Percentiles rank a stretch among this genome's conserved stretches.
phyloP scores from a whole-genome alignment of 2,797 vertebrate species.

The Enteromius thamalakanensis region DNA sequence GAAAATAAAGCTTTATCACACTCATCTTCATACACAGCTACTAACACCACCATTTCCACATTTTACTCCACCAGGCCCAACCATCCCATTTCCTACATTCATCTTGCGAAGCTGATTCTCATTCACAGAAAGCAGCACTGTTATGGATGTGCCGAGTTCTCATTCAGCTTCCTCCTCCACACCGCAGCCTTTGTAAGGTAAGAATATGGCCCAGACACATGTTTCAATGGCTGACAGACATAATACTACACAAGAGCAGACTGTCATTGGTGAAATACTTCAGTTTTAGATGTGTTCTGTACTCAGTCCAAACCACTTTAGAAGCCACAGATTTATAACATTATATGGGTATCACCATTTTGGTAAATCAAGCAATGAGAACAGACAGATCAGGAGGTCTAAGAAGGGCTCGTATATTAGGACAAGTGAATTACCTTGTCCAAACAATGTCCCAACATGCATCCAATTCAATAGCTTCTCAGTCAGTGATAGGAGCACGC shows the following conservation, averaged over 20 bases:
- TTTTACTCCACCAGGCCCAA: background rate
- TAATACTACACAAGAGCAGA: conserved; percentile 46
- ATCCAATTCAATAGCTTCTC: conserved; percentile 47
- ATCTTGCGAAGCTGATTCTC: background rate
- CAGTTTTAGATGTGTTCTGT: conserved; percentile 49
- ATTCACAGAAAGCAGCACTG: conserved; percentile 5
- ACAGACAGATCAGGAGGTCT: conserved; percentile 50
- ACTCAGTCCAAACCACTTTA: conserved; percentile 56
- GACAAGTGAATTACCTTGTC: conserved; percentile 54
- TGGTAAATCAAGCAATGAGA: conserved; percentile 56
- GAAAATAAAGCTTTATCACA: conserved; percentile 74
- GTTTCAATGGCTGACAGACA: conserved; percentile 50
- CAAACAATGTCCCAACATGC: conserved; percentile 54
- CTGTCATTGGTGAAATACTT: conserved; percentile 53
- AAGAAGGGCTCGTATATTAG: conserved; percentile 49
- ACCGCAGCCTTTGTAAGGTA: conserved; percentile 47
- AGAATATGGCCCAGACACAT: conserved; percentile 50
- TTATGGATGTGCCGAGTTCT: conserved; percentile 21
- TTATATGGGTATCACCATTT: conserved; percentile 52
- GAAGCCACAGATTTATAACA: conserved; percentile 51
- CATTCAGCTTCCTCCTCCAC: conserved; percentile 37
- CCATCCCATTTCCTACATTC: background rate
- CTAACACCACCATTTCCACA: conserved; percentile 61
- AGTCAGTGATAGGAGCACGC: conserved; percentile 32
- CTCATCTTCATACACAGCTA: conserved; percentile 57